Conservation (phyloP, 1,140 invertebrate species). For the Melitaea cinxia region DNA sequence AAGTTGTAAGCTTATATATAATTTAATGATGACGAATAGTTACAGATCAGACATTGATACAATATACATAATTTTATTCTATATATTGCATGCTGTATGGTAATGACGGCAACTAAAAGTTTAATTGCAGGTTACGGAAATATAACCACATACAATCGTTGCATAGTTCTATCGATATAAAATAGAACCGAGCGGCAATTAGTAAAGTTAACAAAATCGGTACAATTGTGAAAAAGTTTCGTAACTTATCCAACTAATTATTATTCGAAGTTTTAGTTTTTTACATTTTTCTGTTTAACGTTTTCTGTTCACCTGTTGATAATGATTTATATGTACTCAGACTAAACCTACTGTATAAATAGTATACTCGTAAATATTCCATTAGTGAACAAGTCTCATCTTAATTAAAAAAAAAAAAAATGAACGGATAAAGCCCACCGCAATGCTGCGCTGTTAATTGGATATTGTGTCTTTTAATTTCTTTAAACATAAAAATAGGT, state of each 20-base stretch:
- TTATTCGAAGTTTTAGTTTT: neutral
- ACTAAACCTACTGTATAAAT: too few relatives aligned
- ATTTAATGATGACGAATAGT: too few relatives aligned
- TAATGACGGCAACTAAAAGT: conserved; percentile 12
- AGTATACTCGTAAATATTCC: too few relatives aligned
- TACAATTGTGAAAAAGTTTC: conserved; percentile 14
- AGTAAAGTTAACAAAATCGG: conserved; percentile 23
- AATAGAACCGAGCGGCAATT: neutral
- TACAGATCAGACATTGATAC: too few relatives aligned
- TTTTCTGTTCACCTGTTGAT: neutral
- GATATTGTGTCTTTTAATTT: too few relatives aligned
- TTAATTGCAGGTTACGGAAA: conserved; percentile 25
- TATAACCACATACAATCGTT: conserved; percentile 14
- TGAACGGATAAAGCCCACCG: too few relatives aligned
- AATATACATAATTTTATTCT: neutral
- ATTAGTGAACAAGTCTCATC: too few relatives aligned
- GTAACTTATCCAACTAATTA: conserved; percentile 10
- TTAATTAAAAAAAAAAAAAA: too few relatives aligned
- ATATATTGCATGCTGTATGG: neutral
- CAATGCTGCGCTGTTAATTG: too few relatives aligned
- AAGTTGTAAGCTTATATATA: too few relatives aligned
- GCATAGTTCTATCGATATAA: conserved; percentile 12
- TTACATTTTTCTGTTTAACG: neutral
- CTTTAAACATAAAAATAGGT: too few relatives aligned
- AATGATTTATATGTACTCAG: too few relatives aligned